Percentiles rank a stretch among this genome's conserved stretches.
Evolutionary conservation across 2,888 invertebrate species (phyloP).

Genomic region (Catocala fraxini): DNA sequence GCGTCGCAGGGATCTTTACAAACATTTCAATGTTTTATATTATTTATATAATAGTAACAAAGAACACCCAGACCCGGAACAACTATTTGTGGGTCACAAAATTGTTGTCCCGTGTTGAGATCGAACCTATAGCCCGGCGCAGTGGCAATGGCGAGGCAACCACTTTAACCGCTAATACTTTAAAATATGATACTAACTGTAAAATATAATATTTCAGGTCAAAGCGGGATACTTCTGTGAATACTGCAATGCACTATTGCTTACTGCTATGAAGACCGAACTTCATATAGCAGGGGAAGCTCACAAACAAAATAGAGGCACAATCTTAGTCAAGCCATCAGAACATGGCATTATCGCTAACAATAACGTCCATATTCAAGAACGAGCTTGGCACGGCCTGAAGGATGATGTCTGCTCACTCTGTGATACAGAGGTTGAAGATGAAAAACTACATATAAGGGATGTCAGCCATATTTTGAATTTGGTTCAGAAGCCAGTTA

Average conservation of each 20-base stretch:
- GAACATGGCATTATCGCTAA: slow-evolving; percentile 55
- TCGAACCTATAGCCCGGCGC: too few species aligned
- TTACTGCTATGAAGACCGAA: slow-evolving; percentile 60
- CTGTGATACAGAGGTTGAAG: slow-evolving; percentile 66
- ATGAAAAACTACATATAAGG: slow-evolving; percentile 58
- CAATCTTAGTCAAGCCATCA: slow-evolving; percentile 44
- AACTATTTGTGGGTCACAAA: too few species aligned
- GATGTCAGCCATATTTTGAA: slow-evolving; percentile 62
- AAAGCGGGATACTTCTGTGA: slow-evolving; percentile 71
- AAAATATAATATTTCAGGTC: slow-evolving; percentile 57
- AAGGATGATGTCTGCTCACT: slow-evolving; percentile 63
- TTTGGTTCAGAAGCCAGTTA: slow-evolving; percentile 59
- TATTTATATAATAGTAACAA: too few species aligned
- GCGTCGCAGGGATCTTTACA: too few species aligned
- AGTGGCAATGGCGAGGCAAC: too few species aligned
- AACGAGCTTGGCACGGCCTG: slow-evolving; percentile 69
- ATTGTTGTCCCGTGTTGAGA: too few species aligned
- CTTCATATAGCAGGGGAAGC: slow-evolving; percentile 60
- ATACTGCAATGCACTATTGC: slow-evolving; percentile 63
- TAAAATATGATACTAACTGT: too few species aligned
- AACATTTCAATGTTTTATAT: too few species aligned
- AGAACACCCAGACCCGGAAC: too few species aligned
- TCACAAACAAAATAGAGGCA: slow-evolving; percentile 58
- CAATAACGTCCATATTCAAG: slow-evolving; percentile 56
- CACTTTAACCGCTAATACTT: too few species aligned